Conservation (phyloP, 2,797 vertebrate genomes). For the Uromys caudimaculatus region DNA sequence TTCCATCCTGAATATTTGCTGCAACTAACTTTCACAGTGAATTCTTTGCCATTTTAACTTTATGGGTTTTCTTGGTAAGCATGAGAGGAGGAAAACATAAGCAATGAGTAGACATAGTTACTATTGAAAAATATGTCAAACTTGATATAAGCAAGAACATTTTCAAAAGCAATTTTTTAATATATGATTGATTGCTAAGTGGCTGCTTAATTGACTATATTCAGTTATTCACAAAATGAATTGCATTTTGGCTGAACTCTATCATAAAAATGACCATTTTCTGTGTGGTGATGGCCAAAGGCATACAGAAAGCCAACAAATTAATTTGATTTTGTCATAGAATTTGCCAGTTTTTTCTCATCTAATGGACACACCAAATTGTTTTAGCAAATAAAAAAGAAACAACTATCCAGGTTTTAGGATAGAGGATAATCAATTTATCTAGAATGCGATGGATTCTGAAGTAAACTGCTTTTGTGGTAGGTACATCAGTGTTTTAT, state of each 20-base stretch:
- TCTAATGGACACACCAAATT: background rate
- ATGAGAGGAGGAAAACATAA: constrained; percentile 11
- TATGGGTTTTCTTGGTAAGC: background rate
- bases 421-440: constrained; percentile 43
- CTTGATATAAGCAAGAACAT: constrained; percentile 29
- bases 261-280: constrained; percentile 11
- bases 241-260: background rate
- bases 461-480: constrained; percentile 10
- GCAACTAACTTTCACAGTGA: constrained; percentile 9
- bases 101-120: background rate
- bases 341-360: background rate
- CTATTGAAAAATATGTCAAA: constrained; percentile 51
- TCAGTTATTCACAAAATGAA: constrained; percentile 55
- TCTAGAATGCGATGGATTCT: constrained; percentile 11
- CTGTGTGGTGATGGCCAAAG: background rate
- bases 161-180: constrained; percentile 15
- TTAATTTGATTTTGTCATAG: constrained; percentile 36
- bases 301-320: constrained; percentile 16
- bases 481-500: background rate
- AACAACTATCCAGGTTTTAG: constrained; percentile 27
- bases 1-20: background rate
- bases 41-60: constrained; percentile 31
- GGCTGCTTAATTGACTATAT: constrained; percentile 34
- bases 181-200: background rate
- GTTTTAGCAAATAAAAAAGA: constrained; percentile 48